Evolutionary conservation across 1,140 invertebrate species (phyloP), one percentile per base, ranked within the genome.

Genomic region (Drosophila suzukii): DNA sequence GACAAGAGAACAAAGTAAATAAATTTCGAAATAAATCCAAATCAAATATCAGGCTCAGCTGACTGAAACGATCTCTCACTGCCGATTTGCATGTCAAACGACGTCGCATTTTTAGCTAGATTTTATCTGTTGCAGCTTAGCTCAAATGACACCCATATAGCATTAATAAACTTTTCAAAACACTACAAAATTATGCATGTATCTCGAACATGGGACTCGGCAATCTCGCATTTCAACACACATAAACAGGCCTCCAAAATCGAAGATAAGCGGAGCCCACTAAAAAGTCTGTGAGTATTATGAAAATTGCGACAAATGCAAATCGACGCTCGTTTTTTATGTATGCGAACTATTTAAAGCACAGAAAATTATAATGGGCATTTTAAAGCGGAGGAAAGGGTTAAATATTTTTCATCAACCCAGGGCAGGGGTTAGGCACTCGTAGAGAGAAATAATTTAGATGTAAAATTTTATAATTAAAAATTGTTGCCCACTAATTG

Each of bases 31-130:
- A 80, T 88, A 88, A 88, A 89, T 89, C 83, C 75, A 89, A 80
- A 76, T 77, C 60, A 70, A 86, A 70, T 75, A 75, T 73, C 63
- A 55, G 47, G 53, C 61, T 34, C 60, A 70, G 10, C 57, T 10
- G 24, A 78, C 65, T 72, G 77, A 78, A 82, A 70, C 66, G 60
- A 57, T 63, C 73, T 74, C 72, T 32, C 49, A 20, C 11, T 6
- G 67, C 56, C 78, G 62, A 85, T 88, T 88, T 88, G 83, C 83
- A 86, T 86, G 83, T 88, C 56, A 88, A 88, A 74, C 83, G 51
- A 78, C 63, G 71, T 68, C 62, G 50, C 66, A 73, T 55, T 60
- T 60, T 41, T 15, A 51, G 47, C 43, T 30, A 70, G 80, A 79
- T 82, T 43, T 54, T 75, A 84, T 81, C 78, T 49, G 34, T 36